These are phyloP conservation scores for Ptychodera flava DNA, from an alignment of 35 echinoderm and acorn worm species.

Conservation along the genomic window DNA sequence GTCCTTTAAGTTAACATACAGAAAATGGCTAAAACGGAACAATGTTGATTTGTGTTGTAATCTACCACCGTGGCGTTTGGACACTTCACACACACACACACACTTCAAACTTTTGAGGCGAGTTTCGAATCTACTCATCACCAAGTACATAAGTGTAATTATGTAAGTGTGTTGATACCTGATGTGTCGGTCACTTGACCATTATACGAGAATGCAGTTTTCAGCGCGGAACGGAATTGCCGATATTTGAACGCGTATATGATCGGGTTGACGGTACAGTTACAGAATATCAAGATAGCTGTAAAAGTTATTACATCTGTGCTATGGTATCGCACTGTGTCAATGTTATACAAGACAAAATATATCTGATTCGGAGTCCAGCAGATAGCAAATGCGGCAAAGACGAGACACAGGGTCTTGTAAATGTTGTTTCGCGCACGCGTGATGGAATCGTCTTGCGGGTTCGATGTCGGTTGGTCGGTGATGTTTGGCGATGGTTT, in stretches of 20 bases:
- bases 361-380: conserved; percentile 51
- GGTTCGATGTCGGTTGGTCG: not conserved
- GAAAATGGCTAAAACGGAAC: too few species aligned
- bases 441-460: not conserved
- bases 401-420: conserved; percentile 30
- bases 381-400: conserved; percentile 27
- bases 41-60: too few species aligned
- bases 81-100: too few species aligned
- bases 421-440: conserved; percentile 26
- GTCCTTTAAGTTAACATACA: too few species aligned
- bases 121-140: too few species aligned
- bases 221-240: not conserved
- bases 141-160: too few species aligned
- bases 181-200: too few species aligned
- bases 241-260: conserved; percentile 9
- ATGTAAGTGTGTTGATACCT: too few species aligned
- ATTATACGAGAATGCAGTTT: not conserved
- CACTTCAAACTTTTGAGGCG: too few species aligned
- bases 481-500: conserved; percentile 17
- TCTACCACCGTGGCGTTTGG: too few species aligned
- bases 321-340: conserved; percentile 13
- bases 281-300: not conserved
- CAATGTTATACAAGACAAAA: conserved; percentile 31
- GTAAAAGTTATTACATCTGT: conserved; percentile 1
- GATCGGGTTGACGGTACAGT: not conserved